phyloP scores from a whole-genome alignment of 2,113 vertebrate species.

The Pseudorectes ferrugineus region DNA sequence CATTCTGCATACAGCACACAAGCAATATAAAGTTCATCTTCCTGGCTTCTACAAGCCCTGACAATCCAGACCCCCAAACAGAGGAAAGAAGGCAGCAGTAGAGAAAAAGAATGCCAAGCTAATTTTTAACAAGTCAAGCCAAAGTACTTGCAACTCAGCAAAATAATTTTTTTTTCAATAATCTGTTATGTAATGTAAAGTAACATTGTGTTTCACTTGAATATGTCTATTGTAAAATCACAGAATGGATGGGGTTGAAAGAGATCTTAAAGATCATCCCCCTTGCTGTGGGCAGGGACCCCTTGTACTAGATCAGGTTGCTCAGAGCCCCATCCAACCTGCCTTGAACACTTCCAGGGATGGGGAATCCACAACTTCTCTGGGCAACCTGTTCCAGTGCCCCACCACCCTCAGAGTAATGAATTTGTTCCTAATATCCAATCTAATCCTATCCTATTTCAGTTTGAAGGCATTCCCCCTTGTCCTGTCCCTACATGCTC shows the following conservation, averaged over 20 bases:
- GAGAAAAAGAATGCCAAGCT: not conserved
- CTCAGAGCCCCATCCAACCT: not conserved
- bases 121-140: not conserved
- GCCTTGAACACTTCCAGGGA: not conserved
- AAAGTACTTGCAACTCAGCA: not conserved
- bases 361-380: not conserved
- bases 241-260: not conserved
- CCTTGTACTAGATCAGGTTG: not conserved
- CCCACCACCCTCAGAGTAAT: not conserved
- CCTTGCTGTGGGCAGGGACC: not conserved
- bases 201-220: not conserved
- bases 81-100: not conserved
- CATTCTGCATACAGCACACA: too few relatives aligned
- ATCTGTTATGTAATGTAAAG: not conserved
- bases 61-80: not conserved
- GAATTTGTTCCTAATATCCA: not conserved
- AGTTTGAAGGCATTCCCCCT: not conserved
- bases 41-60: not conserved
- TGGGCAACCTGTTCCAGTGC: not conserved
- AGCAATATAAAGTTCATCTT: not conserved
- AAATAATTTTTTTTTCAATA: not conserved
- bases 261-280: not conserved
- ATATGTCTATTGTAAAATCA: not conserved
- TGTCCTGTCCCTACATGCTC: not conserved
- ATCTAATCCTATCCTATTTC: not conserved